These are phyloP conservation scores for Drosophila nigrodunni DNA, from an alignment of 1,140 invertebrate species.

Conservation along the genomic window DNA sequence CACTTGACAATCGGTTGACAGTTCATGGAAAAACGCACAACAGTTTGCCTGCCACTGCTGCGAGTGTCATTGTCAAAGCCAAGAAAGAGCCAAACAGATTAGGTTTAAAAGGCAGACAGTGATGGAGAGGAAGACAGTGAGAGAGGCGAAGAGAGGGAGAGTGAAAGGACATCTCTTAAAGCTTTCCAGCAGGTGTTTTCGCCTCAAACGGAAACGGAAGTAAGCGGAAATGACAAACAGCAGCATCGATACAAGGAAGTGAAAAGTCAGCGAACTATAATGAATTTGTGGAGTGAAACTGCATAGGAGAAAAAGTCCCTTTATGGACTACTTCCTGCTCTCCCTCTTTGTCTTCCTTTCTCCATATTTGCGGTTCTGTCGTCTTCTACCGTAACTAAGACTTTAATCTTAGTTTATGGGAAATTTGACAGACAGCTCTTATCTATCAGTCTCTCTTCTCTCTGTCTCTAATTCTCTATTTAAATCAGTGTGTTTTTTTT, in stretches of 20 bases:
- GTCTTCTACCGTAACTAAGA: too few relatives aligned
- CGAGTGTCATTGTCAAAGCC: slow-evolving; percentile 49
- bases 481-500: too few relatives aligned
- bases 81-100: slow-evolving; percentile 17
- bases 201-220: slow-evolving; percentile 12
- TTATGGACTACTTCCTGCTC: too few relatives aligned
- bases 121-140: slow-evolving; percentile 1
- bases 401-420: too few relatives aligned
- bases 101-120: not conserved
- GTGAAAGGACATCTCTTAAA: not conserved
- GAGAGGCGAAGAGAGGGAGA: slow-evolving; percentile 2
- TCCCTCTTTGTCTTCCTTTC: not conserved
- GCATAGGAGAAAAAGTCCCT: too few relatives aligned
- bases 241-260: slow-evolving; percentile 7
- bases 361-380: not conserved
- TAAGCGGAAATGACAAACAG: slow-evolving; percentile 16
- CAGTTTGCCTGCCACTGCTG: slow-evolving; percentile 23
- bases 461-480: too few relatives aligned
- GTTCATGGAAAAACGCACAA: slow-evolving; percentile 36
- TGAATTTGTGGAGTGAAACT: not conserved
- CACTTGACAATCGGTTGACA: slow-evolving; percentile 54
- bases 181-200: not conserved
- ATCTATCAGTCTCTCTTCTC: too few relatives aligned
- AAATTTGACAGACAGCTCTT: too few relatives aligned
- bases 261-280: not conserved